Evolutionary conservation across 2,113 vertebrate genomes (phyloP).

Genomic region (Anarhynchus alexandrinus): DNA sequence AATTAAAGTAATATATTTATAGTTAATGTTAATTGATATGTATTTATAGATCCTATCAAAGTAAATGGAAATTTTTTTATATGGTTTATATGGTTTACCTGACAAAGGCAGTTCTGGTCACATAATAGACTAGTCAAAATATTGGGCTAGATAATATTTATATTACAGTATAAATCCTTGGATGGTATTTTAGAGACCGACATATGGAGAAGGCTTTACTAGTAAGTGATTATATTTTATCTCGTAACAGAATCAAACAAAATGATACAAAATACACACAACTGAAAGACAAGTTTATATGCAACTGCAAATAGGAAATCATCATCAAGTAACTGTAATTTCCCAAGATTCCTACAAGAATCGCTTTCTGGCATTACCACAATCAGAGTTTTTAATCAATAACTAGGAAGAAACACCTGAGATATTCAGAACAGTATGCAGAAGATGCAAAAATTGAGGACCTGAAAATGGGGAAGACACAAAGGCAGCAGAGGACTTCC

Average conservation of each 20-base stretch:
- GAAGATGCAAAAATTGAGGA: not conserved
- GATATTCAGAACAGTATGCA: not conserved
- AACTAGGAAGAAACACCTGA: not conserved
- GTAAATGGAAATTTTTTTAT: not conserved
- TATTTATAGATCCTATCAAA: not conserved
- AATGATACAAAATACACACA: not conserved
- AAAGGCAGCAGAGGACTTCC: not conserved
- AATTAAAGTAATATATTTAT: not conserved
- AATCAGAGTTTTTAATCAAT: not conserved
- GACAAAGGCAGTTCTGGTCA: not conserved
- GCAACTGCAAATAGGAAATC: not conserved
- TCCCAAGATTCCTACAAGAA: not conserved
- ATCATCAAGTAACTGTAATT: not conserved
- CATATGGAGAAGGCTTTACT: not conserved
- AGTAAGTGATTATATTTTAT: not conserved
- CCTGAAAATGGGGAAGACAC: accelerated
- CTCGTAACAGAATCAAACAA: not conserved
- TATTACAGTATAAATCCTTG: not conserved
- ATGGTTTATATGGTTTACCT: not conserved
- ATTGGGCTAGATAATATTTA: not conserved
- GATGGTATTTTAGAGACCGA: not conserved
- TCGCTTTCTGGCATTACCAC: not conserved
- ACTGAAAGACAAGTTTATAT: not conserved
- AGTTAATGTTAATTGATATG: not conserved
- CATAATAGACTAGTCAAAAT: not conserved